phyloP scores from a whole-genome alignment of 2,113 vertebrate genomes.

The Benitochromis conjunctus region DNA sequence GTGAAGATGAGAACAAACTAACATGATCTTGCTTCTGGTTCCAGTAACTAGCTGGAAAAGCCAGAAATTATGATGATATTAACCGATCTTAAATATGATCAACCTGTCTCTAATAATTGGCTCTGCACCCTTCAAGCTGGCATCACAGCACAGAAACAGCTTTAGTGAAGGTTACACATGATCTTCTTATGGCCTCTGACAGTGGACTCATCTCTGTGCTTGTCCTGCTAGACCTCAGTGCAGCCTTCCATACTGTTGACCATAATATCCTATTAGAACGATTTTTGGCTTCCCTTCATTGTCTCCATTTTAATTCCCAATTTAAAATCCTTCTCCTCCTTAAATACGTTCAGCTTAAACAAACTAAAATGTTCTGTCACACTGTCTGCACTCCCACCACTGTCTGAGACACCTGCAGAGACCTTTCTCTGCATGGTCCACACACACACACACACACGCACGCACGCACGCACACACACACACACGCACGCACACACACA shows the following conservation, averaged over 20 bases:
- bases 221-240: not conserved
- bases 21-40: not conserved
- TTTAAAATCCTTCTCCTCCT: not conserved
- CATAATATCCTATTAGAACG: not conserved
- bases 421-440: no score
- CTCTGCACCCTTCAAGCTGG: not conserved
- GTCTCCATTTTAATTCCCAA: not conserved
- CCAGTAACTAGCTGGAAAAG: not conserved
- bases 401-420: not conserved
- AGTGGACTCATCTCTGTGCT: not conserved
- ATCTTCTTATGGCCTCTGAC: not conserved
- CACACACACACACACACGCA: no score
- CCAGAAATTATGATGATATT: not conserved
- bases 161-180: not conserved
- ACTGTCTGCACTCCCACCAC: not conserved
- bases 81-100: not conserved
- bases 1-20: not conserved
- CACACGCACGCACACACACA: no score
- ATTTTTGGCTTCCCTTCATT: not conserved
- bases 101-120: not conserved
- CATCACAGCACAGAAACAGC: not conserved
- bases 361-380: not conserved
- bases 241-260: fast-evolving
- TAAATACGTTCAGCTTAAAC: not conserved
- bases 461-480: no score